Evolutionary conservation across 2,888 invertebrate species (phyloP), one percentile per base, ranked within the genome.

Genomic region (Nomada fabriciana): DNA sequence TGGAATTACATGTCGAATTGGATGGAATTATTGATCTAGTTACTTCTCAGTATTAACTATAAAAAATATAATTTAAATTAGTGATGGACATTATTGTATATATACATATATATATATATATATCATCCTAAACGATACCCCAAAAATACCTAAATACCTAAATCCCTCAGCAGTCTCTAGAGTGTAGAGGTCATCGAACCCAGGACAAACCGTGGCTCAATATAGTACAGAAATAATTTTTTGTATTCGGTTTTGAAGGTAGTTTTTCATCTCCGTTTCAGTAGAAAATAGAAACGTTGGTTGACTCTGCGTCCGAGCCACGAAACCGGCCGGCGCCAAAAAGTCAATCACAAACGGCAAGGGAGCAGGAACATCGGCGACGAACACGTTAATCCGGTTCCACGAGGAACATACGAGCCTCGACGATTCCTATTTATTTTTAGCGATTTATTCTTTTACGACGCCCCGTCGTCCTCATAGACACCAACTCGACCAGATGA

Each of bases 371-470:
- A 50, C 25, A 23, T 47, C 20, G 50, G 23, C 50, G 53, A 55
- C 29, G 59, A 65, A 79, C 80, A 29, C 60, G 80, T 80, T 80
- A 55, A 72, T 69, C 80, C 63, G 67, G 72, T 55, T 73, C 29
- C 71, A 9, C 47, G 13, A 23, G 29, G 63, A 13, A 72, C 67
- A 61, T n/a, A 72, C 68, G 50, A 63, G 65, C 52, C 71, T 52
- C 25, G 25, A 20, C 70, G 53, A 72, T 47, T 67, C 47, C 55
- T 59, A 63, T 59, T 80, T 80, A 80, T 80, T 80, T 80, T 80
- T 80, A 80, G 80, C 80, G 52, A 72, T 80, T 80, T 80, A 80
- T 80, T 80, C 80, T 80, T 80, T 80, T 80, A 80, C 69, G 55
- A 70, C 64, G 74, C 74, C 81, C 52, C 69, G n/a, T 60, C 65